A percentile compares a stretch with the other conserved stretches of the same genome.
Evolutionary conservation across 2,888 invertebrate genomes (phyloP).

Genomic region (Acanthosepion lycidas): DNA sequence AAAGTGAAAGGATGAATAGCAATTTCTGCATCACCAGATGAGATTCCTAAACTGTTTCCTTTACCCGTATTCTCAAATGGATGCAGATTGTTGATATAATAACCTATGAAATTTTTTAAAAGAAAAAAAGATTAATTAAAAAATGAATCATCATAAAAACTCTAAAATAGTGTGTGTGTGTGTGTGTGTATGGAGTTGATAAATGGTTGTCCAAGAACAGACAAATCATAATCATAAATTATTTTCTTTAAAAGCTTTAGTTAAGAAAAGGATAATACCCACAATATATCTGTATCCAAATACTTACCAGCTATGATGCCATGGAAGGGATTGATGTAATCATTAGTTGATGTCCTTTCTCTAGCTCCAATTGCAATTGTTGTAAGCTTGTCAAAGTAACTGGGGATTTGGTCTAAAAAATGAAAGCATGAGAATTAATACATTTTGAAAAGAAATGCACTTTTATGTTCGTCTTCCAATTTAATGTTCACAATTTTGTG

Average conservation of each 20-base stretch:
- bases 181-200: no score
- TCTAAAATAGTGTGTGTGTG: no score
- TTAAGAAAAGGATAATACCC: no score
- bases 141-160: no score
- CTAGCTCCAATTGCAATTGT: conserved; percentile 65
- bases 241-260: background rate
- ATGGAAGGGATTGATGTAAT: conserved; percentile 56
- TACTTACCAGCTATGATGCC: conserved; percentile 72
- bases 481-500: no score
- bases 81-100: conserved; percentile 64
- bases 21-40: conserved; percentile 56
- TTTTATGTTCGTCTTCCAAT: no score
- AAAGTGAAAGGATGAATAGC: conserved; percentile 60
- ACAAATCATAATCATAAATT: no score
- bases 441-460: no score
- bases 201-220: no score
- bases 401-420: background rate
- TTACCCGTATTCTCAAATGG: conserved; percentile 57
- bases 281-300: background rate
- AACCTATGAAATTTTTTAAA: conserved; percentile 56
- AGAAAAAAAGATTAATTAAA: conserved; percentile 24
- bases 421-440: background rate
- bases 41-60: conserved; percentile 48
- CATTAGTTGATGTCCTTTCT: conserved; percentile 53
- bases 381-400: conserved; percentile 60